These are phyloP conservation scores for Daubentonia madagascariensis DNA, from an alignment of 2,113 vertebrate genomes.

Conservation along the genomic window DNA sequence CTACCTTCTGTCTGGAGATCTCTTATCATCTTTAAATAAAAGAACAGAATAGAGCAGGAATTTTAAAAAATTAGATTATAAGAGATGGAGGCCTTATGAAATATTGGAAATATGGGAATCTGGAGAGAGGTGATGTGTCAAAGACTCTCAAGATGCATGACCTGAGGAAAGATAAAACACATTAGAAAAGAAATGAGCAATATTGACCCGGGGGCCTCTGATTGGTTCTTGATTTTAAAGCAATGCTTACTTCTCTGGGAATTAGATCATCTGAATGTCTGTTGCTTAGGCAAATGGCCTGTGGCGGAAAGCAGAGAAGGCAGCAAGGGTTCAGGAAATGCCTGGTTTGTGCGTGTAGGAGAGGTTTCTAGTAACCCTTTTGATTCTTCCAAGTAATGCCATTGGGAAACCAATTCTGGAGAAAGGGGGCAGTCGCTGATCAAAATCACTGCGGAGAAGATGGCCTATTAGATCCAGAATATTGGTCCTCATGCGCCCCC, in stretches of 20 bases:
- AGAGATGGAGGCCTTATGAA: neutral
- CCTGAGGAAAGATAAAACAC: neutral
- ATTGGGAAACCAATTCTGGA: constrained; percentile 27
- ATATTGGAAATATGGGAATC: neutral
- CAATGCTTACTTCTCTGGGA: neutral
- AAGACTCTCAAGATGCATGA: neutral
- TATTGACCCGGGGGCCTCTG: too few relatives aligned
- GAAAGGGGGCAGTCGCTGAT: neutral
- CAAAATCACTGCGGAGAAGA: neutral
- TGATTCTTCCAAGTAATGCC: constrained; percentile 11
- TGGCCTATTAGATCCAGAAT: constrained; percentile 30
- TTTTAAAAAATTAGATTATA: neutral
- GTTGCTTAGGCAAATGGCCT: neutral
- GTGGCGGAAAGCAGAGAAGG: neutral
- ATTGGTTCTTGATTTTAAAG: neutral
- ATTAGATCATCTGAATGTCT: neutral
- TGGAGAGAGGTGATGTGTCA: neutral
- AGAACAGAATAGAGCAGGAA: neutral
- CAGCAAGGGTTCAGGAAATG: neutral
- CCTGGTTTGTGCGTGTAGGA: neutral
- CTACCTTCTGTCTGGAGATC: neutral
- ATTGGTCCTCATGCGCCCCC: constrained; percentile 81
- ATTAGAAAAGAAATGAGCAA: neutral
- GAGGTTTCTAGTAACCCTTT: neutral
- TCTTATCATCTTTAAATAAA: neutral